These are phyloP conservation scores for Labia minor DNA, from an alignment of 2,888 invertebrate species.

Conservation along the genomic window DNA sequence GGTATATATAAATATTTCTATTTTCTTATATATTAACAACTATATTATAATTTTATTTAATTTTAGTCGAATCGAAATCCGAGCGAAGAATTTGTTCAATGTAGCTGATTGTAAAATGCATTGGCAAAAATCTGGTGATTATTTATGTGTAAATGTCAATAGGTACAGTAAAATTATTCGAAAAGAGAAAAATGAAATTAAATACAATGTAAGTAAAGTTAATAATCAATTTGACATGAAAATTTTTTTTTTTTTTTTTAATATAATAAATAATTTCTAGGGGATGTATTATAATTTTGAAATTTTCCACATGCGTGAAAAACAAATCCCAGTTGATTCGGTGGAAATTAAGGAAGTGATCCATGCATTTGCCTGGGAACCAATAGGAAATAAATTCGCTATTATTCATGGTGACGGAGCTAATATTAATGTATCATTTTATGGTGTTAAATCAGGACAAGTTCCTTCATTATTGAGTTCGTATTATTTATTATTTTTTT, in stretches of 20 bases:
- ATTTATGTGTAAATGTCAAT: conserved; percentile 91
- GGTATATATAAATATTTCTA: conserved; percentile 34
- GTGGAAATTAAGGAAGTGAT: conserved; percentile 90
- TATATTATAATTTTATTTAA: too few relatives aligned
- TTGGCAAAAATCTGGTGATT: conserved; percentile 98
- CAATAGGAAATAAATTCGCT: conserved; percentile 88
- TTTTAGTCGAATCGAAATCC: conserved; percentile 60
- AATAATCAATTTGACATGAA: background rate
- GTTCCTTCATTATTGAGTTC: conserved; percentile 79
- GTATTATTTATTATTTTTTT: conserved; percentile 35
- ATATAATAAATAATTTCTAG: conserved; percentile 33
- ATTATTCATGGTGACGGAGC: conserved; percentile 87
- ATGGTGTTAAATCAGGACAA: conserved; percentile 81
- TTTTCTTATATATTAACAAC: conserved; percentile 20
- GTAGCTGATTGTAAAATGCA: conserved; percentile 97
- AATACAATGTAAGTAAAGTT: conserved; percentile 59
- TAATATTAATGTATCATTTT: conserved; percentile 82
- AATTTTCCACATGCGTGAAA: conserved; percentile 96
- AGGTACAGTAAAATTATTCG: conserved; percentile 72
- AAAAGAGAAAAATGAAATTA: conserved; percentile 85
- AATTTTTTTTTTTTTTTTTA: background rate
- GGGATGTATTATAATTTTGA: conserved; percentile 98
- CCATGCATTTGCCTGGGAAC: conserved; percentile 97
- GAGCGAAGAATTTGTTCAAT: conserved; percentile 92
- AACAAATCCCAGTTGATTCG: conserved; percentile 94